Evolutionary conservation across 2,888 invertebrate genomes (phyloP).

Genomic region (Lucinisca nassula): DNA sequence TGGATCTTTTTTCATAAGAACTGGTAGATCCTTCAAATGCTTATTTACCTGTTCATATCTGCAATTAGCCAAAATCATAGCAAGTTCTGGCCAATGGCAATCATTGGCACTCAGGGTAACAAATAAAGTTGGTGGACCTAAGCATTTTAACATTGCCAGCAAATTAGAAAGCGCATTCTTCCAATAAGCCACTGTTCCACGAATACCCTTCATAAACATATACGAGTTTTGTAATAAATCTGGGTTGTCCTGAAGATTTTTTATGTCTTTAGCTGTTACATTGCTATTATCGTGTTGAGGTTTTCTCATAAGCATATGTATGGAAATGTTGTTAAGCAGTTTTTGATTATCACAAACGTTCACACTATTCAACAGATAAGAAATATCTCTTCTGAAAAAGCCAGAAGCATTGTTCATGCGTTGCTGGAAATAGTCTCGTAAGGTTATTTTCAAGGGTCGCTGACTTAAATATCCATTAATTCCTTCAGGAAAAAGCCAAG

Average conservation of each 20-base stretch:
- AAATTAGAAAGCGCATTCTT: slow-evolving; percentile 26
- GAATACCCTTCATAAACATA: slow-evolving; percentile 35
- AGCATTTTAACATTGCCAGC: slow-evolving; percentile 21
- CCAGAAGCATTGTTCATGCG: slow-evolving; percentile 21
- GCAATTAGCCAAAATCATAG: background rate
- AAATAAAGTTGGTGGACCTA: background rate
- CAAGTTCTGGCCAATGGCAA: background rate
- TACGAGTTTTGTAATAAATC: slow-evolving; percentile 38
- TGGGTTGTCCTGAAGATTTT: background rate
- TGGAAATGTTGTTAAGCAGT: background rate
- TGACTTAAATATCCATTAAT: slow-evolving; percentile 22
- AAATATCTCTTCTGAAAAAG: slow-evolving; percentile 29
- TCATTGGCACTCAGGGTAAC: background rate
- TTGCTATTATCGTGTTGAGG: background rate
- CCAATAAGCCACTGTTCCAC: slow-evolving; percentile 41
- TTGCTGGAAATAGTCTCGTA: slow-evolving; percentile 17
- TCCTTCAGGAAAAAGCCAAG: slow-evolving; percentile 36
- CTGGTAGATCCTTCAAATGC: background rate
- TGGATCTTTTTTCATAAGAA: slow-evolving; percentile 37
- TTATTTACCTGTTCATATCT: background rate
- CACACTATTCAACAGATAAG: slow-evolving; percentile 40
- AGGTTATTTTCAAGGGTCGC: background rate
- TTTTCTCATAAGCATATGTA: slow-evolving; percentile 22
- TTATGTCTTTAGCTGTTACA: slow-evolving; percentile 9
- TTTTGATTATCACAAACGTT: slow-evolving; percentile 22